These are phyloP conservation scores for Thunnus thynnus DNA, from an alignment of 2,113 vertebrate genomes.

Conservation along the genomic window DNA sequence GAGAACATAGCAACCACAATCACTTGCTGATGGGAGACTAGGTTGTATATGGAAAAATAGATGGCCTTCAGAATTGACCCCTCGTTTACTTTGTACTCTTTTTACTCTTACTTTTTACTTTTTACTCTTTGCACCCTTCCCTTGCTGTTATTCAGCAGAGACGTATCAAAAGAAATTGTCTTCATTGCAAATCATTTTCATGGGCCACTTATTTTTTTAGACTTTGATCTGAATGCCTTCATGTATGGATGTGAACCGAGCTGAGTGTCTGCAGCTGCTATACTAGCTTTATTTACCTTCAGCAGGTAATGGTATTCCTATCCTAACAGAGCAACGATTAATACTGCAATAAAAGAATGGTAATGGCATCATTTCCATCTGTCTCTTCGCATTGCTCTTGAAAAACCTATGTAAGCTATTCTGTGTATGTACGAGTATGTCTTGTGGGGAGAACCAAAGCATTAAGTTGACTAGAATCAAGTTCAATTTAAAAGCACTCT, in stretches of 20 bases:
- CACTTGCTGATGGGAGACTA: background rate
- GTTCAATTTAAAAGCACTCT: slow-evolving; percentile 56
- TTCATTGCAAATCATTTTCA: slow-evolving; percentile 65
- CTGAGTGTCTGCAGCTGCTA: slow-evolving; percentile 6
- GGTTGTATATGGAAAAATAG: slow-evolving; percentile 41
- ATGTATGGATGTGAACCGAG: slow-evolving; percentile 35
- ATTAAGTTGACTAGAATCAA: slow-evolving; percentile 48
- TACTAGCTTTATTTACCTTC: slow-evolving; percentile 54
- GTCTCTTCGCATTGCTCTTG: slow-evolving; percentile 45
- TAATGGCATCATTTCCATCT: slow-evolving; percentile 58
- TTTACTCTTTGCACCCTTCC: background rate
- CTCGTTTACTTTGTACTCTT: slow-evolving; percentile 16
- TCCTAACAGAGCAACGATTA: slow-evolving; percentile 40
- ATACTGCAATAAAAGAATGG: slow-evolving; percentile 41
- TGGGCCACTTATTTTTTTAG: slow-evolving; percentile 50
- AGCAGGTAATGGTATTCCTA: slow-evolving; percentile 26
- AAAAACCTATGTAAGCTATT: slow-evolving; percentile 31
- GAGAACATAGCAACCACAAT: background rate
- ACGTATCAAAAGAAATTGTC: slow-evolving; percentile 49
- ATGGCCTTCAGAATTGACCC: slow-evolving; percentile 42
- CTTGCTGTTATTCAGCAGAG: slow-evolving; percentile 45
- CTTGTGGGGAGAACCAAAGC: slow-evolving; percentile 13
- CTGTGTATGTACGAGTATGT: slow-evolving; percentile 9
- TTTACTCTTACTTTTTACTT: too few species aligned
- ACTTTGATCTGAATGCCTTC: slow-evolving; percentile 48